Base-by-base conservation (phyloP, 2,888 invertebrate genomes). In the Latheticus oryzae region DNA sequence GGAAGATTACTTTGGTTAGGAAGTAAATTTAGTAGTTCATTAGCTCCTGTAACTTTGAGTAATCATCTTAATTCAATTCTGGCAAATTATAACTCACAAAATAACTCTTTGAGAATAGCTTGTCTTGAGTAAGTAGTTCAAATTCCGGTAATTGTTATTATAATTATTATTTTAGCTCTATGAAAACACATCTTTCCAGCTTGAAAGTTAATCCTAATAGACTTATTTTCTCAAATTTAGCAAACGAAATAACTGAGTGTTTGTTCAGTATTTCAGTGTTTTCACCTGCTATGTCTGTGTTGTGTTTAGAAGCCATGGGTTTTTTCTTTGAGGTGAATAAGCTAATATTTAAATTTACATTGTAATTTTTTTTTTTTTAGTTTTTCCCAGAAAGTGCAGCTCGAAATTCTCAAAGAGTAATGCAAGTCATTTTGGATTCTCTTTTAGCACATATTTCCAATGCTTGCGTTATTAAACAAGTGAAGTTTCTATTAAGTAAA, bases 291-390 rank as follows among this genome's bases (percentile, higher is more conserved):
- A 51, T 57, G 58, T 48, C 30, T 4, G 11, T 33, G 9, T 5
- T 59, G 11, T 57, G 53, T 19, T 48, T 68, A 8, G 61, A 65
- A 42, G 56, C 65, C 8, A 42, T 67, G 50, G 65, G 58, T 2
- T 58, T 64, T 48, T 65, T 66, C 23, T 43, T 63, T 5, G 63
- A 68, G 61, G 68, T 66, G 59, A 60, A 23, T 12, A 40, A 19
- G 2, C 21, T 9, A 19, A n/a, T n/a, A n/a, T n/a, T n/a, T n/a
- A n/a, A n/a, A n/a, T n/a, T n/a, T n/a, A n/a, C n/a, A n/a, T n/a
- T 5, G 17, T 13, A 28, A 33, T n/a, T 8, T 37, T 2, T 17
- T 5, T 35, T 9, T 17, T 47, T 57, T 32, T 24, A 57, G 57
- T 42, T 26, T 33, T 56, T 42, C 4, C 56, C 56, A 1, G 50